Percentiles rank a stretch among this genome's conserved stretches.
phyloP scores from a whole-genome alignment of 1,140 invertebrate species.

The Saxidomus purpurata region DNA sequence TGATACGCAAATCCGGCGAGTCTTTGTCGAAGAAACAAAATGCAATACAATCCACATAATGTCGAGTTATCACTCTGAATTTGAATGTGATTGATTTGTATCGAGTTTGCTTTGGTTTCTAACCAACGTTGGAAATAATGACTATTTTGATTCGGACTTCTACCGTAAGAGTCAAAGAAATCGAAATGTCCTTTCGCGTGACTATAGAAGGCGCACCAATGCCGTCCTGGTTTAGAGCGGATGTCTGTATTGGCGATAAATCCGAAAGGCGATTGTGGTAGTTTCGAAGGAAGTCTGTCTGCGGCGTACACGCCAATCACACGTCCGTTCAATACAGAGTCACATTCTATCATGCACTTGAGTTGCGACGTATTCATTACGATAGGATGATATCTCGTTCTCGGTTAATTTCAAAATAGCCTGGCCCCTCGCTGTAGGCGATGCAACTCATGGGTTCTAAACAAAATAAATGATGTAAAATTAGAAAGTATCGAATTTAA shows the following conservation, averaged over 20 bases:
- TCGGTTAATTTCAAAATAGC: slow-evolving; percentile 32
- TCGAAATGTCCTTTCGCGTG: slow-evolving; percentile 1
- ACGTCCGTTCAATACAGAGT: slow-evolving; percentile 15
- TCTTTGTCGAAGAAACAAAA: slow-evolving; percentile 36
- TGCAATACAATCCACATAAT: slow-evolving; percentile 41
- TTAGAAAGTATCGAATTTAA: neutral
- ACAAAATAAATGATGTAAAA: neutral
- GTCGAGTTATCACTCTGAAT: slow-evolving; percentile 42
- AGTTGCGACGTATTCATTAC: slow-evolving; percentile 44
- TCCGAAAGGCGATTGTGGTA: slow-evolving; percentile 23
- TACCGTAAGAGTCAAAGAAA: slow-evolving; percentile 40
- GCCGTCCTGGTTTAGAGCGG: neutral
- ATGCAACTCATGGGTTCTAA: slow-evolving; percentile 45
- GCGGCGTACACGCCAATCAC: slow-evolving; percentile 43
- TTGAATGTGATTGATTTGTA: slow-evolving; percentile 2
- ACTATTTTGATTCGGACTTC: neutral
- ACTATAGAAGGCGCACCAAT: slow-evolving; percentile 46
- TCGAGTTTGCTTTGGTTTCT: neutral
- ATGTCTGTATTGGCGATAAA: slow-evolving; percentile 54
- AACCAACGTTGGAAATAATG: neutral
- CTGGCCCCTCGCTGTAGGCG: slow-evolving; percentile 42
- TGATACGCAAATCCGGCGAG: slow-evolving; percentile 24
- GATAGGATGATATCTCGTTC: slow-evolving; percentile 42
- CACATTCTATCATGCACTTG: slow-evolving; percentile 32
- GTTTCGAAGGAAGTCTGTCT: slow-evolving; percentile 7